Base-by-base conservation (phyloP, 2,113 vertebrate genomes). In the Butorides virescens region DNA sequence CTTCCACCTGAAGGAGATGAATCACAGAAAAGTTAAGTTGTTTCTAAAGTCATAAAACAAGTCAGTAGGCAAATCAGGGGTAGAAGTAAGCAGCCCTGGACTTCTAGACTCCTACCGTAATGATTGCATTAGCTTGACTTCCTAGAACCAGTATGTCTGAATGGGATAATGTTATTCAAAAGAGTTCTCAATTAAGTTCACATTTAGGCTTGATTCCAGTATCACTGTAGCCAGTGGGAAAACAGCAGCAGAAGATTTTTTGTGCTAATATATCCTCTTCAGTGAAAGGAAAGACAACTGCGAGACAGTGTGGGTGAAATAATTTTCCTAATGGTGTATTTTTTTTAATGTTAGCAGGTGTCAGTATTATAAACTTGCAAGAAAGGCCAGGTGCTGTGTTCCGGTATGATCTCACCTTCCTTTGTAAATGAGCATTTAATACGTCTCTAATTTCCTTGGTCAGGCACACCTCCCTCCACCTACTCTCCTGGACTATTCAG, bases 121-220 rank as follows among this genome's bases (percentile, higher is more conserved):
- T 72, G 77, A 91, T 58, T 79, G 47, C 73, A 84, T 95, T 95
- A 90, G 36, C 56, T 50, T 82, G 58, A 53, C 74, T 92, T 94
- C 89, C 84, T 91, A 83, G 81, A 95, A 85, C 58, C 66, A 63
- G 88, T 94, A 66, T 73, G 89, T 76, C 77, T 95, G 77, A 95
- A 90, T 30, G 53, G 95, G 80, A 87, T 95, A 73, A 76, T 97
- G 95, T 82, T 93, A 97, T 97, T 94, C 89, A 91, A 90, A 92
- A 36, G 58, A 79, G 32, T 94, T 87, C 92, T 91, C 83, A 92
- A 88, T 93, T 94, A 88, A 70, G n/a, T 76, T 80, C 93, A 66
- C 78, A 90, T 96, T 93, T 87, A 82, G 58, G 62, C 68, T 86
- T 67, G 46, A 79, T 93, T 92, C 77, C 77, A 88, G 37, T 73